These are phyloP conservation scores for Talpa occidentalis DNA, from an alignment of 2,113 vertebrate genomes.

Conservation along the genomic window DNA sequence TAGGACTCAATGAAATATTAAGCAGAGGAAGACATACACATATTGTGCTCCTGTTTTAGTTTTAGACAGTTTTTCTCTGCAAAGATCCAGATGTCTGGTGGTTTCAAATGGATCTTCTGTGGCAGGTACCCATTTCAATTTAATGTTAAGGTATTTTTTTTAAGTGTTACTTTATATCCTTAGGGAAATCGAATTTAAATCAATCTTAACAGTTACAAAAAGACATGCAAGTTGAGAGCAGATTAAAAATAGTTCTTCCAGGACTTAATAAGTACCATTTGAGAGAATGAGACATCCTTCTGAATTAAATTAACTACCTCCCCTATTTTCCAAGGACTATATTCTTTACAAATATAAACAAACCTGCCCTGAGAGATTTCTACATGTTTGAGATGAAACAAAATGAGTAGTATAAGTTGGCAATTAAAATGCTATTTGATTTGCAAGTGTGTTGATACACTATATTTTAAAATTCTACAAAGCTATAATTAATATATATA, in stretches of 20 bases:
- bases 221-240: constrained; percentile 68
- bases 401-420: background rate
- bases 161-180: constrained; percentile 75
- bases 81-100: constrained; percentile 72
- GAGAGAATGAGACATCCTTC: constrained; percentile 69
- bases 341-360: constrained; percentile 73
- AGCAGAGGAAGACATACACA: constrained; percentile 27
- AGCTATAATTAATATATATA: background rate
- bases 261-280: constrained; percentile 78
- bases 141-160: constrained; percentile 69
- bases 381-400: constrained; percentile 37
- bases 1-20: constrained; percentile 53
- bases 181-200: constrained; percentile 74
- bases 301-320: constrained; percentile 74
- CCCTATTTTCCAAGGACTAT: constrained; percentile 64
- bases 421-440: constrained; percentile 45
- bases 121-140: constrained; percentile 57
- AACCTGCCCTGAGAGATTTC: constrained; percentile 26
- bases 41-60: constrained; percentile 61
- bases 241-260: constrained; percentile 66
- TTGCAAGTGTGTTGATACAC: background rate
- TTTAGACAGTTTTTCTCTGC: constrained; percentile 62
- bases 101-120: constrained; percentile 68
- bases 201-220: constrained; percentile 71
- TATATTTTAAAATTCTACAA: background rate